These are phyloP conservation scores for Aspidoscelis tigris DNA, from an alignment of 2,113 vertebrate genomes.

Conservation along the genomic window DNA sequence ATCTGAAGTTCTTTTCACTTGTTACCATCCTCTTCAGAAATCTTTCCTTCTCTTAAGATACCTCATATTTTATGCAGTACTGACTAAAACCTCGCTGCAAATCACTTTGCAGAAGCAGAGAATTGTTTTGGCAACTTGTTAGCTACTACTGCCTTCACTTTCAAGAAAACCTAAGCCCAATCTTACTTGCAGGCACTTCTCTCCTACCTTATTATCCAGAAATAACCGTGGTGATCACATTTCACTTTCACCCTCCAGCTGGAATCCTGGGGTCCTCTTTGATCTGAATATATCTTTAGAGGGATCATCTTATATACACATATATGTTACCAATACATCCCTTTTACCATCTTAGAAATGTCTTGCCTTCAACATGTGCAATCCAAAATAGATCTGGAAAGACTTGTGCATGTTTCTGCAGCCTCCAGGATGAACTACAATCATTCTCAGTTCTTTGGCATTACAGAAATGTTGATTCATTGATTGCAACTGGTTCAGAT, in stretches of 20 bases:
- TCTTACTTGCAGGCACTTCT: slow-evolving; percentile 1
- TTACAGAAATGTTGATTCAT: slow-evolving; percentile 35
- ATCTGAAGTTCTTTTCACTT: background rate
- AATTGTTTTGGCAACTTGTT: slow-evolving; percentile 14
- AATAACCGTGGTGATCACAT: slow-evolving; percentile 60
- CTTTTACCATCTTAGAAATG: slow-evolving; percentile 49
- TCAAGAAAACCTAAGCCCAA: slow-evolving; percentile 24
- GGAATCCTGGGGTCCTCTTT: slow-evolving; percentile 61
- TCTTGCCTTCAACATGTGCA: slow-evolving; percentile 42
- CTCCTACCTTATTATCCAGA: slow-evolving; percentile 49
- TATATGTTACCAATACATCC: slow-evolving; percentile 40
- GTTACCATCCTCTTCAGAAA: background rate
- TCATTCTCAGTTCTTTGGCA: background rate
- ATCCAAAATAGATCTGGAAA: slow-evolving; percentile 63
- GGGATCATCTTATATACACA: slow-evolving; percentile 41
- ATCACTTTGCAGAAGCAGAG: background rate
- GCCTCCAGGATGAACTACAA: background rate
- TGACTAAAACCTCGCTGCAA: background rate
- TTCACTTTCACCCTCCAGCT: slow-evolving; percentile 61
- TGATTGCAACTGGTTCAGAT: slow-evolving; percentile 19
- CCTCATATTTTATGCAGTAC: background rate
- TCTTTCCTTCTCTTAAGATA: background rate
- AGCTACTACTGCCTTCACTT: background rate
- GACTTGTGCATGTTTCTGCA: background rate
- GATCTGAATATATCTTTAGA: slow-evolving; percentile 60